phyloP scores from a whole-genome alignment of 2,797 vertebrate species.

The Cetoscarus ocellatus region DNA sequence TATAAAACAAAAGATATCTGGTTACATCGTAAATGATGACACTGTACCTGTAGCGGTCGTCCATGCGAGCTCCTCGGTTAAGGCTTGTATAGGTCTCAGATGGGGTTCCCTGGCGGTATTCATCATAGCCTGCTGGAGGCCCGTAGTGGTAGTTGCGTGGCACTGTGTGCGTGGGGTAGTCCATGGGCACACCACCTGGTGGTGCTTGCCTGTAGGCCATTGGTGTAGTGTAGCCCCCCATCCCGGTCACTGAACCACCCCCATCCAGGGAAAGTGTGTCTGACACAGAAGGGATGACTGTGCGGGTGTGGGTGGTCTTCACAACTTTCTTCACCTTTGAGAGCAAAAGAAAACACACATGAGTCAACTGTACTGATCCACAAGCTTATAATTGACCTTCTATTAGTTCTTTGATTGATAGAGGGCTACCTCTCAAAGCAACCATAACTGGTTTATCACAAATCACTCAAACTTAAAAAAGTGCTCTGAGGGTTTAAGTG shows the following conservation, averaged over 20 bases:
- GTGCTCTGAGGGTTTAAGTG: no score
- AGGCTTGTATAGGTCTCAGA: conserved; percentile 90
- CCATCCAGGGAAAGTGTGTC: conserved; percentile 92
- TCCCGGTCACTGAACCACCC: conserved; percentile 80
- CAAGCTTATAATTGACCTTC: no score
- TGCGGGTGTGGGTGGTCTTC: conserved; percentile 93
- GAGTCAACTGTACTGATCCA: no score
- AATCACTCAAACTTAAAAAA: no score
- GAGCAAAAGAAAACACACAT: background rate
- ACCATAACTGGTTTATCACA: no score
- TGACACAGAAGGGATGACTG: conserved; percentile 89
- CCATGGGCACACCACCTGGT: conserved; percentile 74
- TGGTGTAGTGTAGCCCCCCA: conserved; percentile 86
- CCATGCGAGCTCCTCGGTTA: conserved; percentile 89
- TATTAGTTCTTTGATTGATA: no score
- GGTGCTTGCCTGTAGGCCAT: conserved; percentile 88
- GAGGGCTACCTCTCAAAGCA: no score
- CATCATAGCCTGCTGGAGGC: conserved; percentile 81
- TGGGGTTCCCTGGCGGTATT: conserved; percentile 81
- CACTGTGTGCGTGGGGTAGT: conserved; percentile 90
- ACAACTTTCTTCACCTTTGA: conserved; percentile 93
- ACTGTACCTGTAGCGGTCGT: conserved; percentile 90
- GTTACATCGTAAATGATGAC: background rate
- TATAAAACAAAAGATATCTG: background rate
- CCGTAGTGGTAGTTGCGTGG: conserved; percentile 95